Conservation (phyloP, 2,113 vertebrate species). For the Chloroceryle aenea region DNA sequence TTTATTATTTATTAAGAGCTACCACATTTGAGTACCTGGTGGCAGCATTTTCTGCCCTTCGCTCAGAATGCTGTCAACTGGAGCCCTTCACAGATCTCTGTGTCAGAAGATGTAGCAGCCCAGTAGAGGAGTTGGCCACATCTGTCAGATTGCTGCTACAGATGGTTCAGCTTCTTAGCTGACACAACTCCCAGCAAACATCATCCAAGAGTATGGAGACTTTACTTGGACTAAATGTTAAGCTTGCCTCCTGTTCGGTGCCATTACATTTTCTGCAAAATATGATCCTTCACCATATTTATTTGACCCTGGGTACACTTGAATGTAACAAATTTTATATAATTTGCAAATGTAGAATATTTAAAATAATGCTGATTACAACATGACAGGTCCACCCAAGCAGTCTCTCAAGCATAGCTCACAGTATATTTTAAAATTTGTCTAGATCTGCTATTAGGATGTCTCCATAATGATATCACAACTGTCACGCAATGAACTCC, state of each 20-base stretch:
- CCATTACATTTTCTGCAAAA: constrained; percentile 32
- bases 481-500: neutral
- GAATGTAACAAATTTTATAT: neutral
- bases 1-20: neutral
- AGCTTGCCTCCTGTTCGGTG: constrained; percentile 72
- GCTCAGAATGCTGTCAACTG: neutral
- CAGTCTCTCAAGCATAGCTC: neutral
- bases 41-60: neutral
- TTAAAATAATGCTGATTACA: neutral
- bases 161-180: constrained; percentile 75
- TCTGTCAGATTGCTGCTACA: constrained; percentile 69
- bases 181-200: constrained; percentile 57
- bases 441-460: neutral
- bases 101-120: constrained; percentile 38
- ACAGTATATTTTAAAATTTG: neutral
- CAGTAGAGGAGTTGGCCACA: constrained; percentile 25
- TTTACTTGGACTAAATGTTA: constrained; percentile 54
- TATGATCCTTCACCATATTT: neutral
- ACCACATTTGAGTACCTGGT: neutral
- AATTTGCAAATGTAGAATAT: neutral
- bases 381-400: neutral
- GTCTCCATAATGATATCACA: neutral
- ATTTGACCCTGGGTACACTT: neutral
- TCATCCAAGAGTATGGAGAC: constrained; percentile 45
- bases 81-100: neutral